Evolutionary conservation across 2,888 invertebrate species (phyloP), one percentile per base, ranked within the genome.

Genomic region (Dasypolia templi): DNA sequence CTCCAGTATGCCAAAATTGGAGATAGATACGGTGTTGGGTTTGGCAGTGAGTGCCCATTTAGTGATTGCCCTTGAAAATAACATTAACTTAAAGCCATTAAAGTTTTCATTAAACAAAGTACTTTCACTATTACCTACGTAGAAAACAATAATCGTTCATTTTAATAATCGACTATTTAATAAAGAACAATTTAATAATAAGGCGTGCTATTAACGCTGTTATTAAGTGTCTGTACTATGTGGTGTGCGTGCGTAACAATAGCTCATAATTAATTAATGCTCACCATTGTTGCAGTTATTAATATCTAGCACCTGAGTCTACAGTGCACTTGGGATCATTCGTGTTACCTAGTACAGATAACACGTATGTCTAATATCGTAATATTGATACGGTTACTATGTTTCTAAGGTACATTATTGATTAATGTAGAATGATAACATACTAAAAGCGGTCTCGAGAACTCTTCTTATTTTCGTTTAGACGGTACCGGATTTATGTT

Each of bases 241-340:
- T 58, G 51, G 29, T 65, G 51, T 61, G 61, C 64, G 55, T 22
- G 59, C 46, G 32, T 42, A 61, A 61, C 56, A 49, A 69, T 62
- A 66, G 72, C 49, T 68, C 58, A 51, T 72, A 79, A 79, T 81
- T 84, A 82, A 84, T 84, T 81, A 77, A 84, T 63, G 44, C 17
- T 72, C 46, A 46, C 69, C 59, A 74, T 84, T 71, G 63, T 80
- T 71, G 53, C 29, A 71, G 68, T 75, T 73, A 73, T 72, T 58
- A 44, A 66, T 63, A 63, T 22, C 0, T 12, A 9, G 35, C 75
- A 84, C 58, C 74, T 84, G 80, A 56, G 64, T 63, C 44, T 56
- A 82, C 42, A 26, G 59, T 42, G 44, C 35, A 32, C 22, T 46
- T 56, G 49, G 14, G 62, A 39, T 77, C 61, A 69, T 81, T 72